These are phyloP conservation scores for Chrysotoxum bicinctum DNA, from an alignment of 2,888 invertebrate species.

Conservation along the genomic window DNA sequence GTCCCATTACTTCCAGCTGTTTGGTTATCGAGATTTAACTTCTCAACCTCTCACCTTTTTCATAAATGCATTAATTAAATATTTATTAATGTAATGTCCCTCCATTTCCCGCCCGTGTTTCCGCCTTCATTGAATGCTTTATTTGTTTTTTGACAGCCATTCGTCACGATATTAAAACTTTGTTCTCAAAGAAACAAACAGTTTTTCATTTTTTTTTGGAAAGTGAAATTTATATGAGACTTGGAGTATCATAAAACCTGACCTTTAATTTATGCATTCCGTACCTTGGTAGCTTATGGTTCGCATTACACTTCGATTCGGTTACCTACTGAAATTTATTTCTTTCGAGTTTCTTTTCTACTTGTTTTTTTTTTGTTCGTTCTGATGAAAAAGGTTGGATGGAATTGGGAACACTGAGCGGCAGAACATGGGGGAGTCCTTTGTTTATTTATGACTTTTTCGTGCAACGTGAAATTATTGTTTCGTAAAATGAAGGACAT, in stretches of 20 bases:
- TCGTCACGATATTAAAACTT: conserved; percentile 12
- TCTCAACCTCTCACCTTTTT: not conserved
- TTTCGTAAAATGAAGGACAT: conserved; percentile 17
- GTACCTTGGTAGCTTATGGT: conserved; percentile 2
- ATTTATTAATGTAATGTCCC: not conserved
- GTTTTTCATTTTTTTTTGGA: not conserved
- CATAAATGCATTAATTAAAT: not conserved
- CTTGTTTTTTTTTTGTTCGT: not conserved
- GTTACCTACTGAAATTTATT: conserved; percentile 19
- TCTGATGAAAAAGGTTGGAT: not conserved
- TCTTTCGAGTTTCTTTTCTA: not conserved
- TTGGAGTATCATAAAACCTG: conserved; percentile 33
- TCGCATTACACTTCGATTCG: conserved; percentile 32
- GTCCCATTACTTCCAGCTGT: not conserved
- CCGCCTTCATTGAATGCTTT: not conserved
- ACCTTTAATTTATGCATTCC: conserved; percentile 37
- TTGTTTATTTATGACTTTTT: conserved; percentile 18
- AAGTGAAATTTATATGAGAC: not conserved
- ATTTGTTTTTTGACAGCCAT: conserved; percentile 1
- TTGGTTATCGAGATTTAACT: not conserved
- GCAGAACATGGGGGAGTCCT: not conserved
- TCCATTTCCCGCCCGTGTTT: not conserved
- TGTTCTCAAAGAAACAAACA: not conserved
- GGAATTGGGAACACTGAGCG: not conserved
- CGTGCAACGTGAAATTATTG: conserved; percentile 11